Percentiles rank a stretch among this genome's conserved stretches.
These are phyloP conservation scores for Epinotia nisella DNA, from an alignment of 2,888 invertebrate genomes.

Conservation along the genomic window DNA sequence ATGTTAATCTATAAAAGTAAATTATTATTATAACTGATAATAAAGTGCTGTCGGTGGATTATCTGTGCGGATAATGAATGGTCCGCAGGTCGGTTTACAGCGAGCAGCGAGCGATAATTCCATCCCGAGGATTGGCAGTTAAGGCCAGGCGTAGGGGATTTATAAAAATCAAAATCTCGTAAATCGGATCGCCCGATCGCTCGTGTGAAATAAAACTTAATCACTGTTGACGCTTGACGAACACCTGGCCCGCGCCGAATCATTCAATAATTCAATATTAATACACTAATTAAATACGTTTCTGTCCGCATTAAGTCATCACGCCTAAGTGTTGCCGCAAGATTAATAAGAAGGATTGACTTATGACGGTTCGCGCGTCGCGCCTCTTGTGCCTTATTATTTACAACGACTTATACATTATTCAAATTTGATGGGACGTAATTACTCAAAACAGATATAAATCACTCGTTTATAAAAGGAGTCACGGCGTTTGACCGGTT, in stretches of 20 bases:
- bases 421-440: conserved; percentile 84
- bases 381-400: conserved; percentile 67
- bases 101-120: conserved; percentile 75
- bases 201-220: conserved; percentile 78
- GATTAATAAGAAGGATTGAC: conserved; percentile 80
- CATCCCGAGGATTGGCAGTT: conserved; percentile 74
- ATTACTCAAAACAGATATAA: conserved; percentile 83
- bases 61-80: conserved; percentile 80
- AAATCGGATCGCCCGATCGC: conserved; percentile 65
- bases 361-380: conserved; percentile 75
- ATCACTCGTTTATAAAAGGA: conserved; percentile 75
- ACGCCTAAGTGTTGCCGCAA: conserved; percentile 70
- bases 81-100: conserved; percentile 71
- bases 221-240: conserved; percentile 82
- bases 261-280: conserved; percentile 81
- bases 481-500: conserved; percentile 67
- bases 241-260: conserved; percentile 73
- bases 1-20: conserved; percentile 83
- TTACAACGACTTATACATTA: conserved; percentile 80
- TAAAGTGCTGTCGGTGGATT: conserved; percentile 82
- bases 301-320: conserved; percentile 79
- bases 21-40: conserved; percentile 84
- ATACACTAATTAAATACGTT: conserved; percentile 82
- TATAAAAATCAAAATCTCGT: conserved; percentile 81
- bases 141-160: conserved; percentile 77